Conservation (phyloP, 2,888 invertebrate genomes). For the Lypha dubia region DNA sequence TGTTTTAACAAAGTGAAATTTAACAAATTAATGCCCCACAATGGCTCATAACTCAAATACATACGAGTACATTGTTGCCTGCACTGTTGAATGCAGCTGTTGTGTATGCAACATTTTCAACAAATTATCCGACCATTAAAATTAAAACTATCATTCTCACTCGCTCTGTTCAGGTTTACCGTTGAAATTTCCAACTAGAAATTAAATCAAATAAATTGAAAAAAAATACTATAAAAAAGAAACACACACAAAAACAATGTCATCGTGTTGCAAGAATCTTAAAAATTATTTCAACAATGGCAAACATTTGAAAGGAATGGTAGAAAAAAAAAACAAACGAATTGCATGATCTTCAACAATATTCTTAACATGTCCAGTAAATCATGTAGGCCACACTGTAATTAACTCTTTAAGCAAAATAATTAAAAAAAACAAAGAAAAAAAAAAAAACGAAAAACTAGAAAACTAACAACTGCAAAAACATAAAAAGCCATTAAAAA, state of each 20-base stretch:
- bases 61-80: slow-evolving; percentile 33
- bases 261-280: slow-evolving; percentile 40
- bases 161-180: background rate
- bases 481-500: slow-evolving; percentile 59
- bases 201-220: slow-evolving; percentile 6
- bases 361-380: slow-evolving; percentile 73
- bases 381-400: slow-evolving; percentile 71
- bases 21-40: slow-evolving; percentile 14
- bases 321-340: slow-evolving; percentile 4
- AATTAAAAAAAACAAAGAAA: too few relatives aligned
- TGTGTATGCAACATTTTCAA: slow-evolving; percentile 25
- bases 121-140: slow-evolving; percentile 56
- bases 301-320: slow-evolving; percentile 32
- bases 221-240: background rate
- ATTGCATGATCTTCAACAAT: slow-evolving; percentile 71
- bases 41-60: slow-evolving; percentile 1
- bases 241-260: slow-evolving; percentile 60
- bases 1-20: slow-evolving; percentile 22
- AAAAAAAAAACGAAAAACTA: slow-evolving; percentile 12
- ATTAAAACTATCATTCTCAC: slow-evolving; percentile 32
- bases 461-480: slow-evolving; percentile 21
- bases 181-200: slow-evolving; percentile 45
- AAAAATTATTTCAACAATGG: slow-evolving; percentile 28
- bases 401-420: slow-evolving; percentile 57
- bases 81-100: background rate